These are phyloP conservation scores for Struthidea cinerea DNA, from an alignment of 2,113 vertebrate genomes.

Conservation along the genomic window DNA sequence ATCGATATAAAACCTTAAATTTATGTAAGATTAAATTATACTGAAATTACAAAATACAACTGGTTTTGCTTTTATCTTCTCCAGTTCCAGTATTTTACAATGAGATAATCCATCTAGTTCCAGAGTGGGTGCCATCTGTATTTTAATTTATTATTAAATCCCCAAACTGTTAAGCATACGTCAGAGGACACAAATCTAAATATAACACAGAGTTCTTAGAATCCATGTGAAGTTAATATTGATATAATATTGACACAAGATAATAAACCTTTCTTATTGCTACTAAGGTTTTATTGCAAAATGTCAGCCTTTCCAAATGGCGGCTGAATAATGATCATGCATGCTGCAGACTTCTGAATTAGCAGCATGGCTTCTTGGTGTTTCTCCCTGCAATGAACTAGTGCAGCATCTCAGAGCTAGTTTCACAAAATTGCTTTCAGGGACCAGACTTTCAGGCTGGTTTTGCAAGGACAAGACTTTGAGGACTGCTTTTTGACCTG, in stretches of 20 bases:
- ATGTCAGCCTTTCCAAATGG: background rate
- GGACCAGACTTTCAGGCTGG: background rate
- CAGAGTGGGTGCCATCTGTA: background rate
- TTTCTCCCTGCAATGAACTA: background rate
- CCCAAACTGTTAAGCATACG: background rate
- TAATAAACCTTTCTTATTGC: background rate
- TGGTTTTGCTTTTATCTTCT: background rate
- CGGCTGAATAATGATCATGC: background rate
- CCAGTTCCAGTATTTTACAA: background rate
- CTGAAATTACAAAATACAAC: background rate
- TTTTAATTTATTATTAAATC: slow-evolving; percentile 8
- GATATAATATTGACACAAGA: background rate
- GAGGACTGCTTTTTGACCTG: background rate
- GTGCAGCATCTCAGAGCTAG: background rate
- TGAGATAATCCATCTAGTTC: background rate
- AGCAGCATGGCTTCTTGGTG: background rate
- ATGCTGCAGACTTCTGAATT: background rate
- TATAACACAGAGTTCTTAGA: background rate
- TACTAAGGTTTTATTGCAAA: background rate
- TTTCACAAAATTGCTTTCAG: background rate
- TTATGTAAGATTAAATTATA: background rate
- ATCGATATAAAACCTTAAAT: background rate
- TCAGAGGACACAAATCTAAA: background rate
- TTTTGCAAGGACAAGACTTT: background rate
- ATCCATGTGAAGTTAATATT: background rate